phyloP scores from a whole-genome alignment of 2,113 vertebrate genomes.

The Ammodytes dubius region DNA sequence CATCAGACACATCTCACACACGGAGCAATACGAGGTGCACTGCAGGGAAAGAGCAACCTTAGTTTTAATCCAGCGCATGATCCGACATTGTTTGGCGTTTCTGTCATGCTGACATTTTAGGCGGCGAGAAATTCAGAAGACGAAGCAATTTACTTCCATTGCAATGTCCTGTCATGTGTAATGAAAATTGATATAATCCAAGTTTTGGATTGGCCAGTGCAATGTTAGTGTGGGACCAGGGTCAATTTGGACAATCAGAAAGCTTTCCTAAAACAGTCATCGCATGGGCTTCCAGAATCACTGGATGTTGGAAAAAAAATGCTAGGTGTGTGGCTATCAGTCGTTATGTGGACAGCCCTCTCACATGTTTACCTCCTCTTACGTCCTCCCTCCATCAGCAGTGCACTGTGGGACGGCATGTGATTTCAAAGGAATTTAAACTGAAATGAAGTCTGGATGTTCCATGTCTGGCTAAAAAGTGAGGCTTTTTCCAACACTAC shows the following conservation, averaged over 20 bases:
- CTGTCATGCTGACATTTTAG: constrained; percentile 4
- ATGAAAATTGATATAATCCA: constrained; percentile 18
- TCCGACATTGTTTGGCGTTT: constrained; percentile 20
- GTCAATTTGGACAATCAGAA: constrained; percentile 13
- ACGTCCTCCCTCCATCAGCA: constrained; percentile 1
- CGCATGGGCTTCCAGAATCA: background rate
- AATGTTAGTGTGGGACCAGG: constrained; percentile 31
- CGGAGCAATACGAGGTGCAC: background rate
- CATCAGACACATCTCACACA: constrained; percentile 8
- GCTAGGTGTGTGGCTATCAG: background rate
- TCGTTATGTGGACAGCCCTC: constrained; percentile 3
- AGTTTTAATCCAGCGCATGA: constrained; percentile 19
- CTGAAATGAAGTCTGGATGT: constrained; percentile 70
- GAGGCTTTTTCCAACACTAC: constrained; percentile 59
- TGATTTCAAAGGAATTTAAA: constrained; percentile 66
- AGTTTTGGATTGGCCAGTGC: constrained; percentile 35
- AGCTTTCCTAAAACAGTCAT: constrained; percentile 4
- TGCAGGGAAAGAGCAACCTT: constrained; percentile 23
- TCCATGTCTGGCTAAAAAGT: constrained; percentile 61
- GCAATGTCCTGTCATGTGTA: background rate
- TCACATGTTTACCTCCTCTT: constrained; percentile 48
- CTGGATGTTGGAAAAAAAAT: background rate
- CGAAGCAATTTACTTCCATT: constrained; percentile 3
- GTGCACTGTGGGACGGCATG: constrained; percentile 22
- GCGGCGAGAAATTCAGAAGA: background rate